These are phyloP conservation scores for Molorchus minor DNA, from an alignment of 2,888 invertebrate genomes.

Conservation along the genomic window DNA sequence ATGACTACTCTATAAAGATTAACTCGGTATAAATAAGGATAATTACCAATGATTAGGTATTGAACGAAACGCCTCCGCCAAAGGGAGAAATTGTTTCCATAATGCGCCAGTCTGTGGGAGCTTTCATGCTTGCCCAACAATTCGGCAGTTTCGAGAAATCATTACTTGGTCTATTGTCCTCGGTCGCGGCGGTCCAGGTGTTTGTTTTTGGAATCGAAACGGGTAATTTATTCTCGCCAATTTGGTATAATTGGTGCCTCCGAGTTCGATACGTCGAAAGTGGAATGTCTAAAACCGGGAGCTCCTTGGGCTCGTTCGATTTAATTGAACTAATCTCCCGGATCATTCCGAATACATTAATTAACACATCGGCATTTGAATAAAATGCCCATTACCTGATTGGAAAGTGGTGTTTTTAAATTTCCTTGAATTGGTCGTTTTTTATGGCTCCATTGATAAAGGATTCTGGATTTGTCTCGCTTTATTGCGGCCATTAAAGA, in stretches of 20 bases:
- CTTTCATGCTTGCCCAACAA: slow-evolving; percentile 9
- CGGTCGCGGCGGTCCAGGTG: slow-evolving; percentile 52
- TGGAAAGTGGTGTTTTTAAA: slow-evolving; percentile 57
- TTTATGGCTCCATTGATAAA: slow-evolving; percentile 49
- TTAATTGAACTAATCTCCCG: slow-evolving; percentile 61
- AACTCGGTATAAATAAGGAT: too few relatives aligned
- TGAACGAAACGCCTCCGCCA: too few relatives aligned
- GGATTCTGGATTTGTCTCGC: slow-evolving; percentile 44
- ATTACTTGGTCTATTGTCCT: slow-evolving; percentile 44
- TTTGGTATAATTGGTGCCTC: slow-evolving; percentile 60
- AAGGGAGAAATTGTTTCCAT: too few relatives aligned
- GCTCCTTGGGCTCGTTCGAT: slow-evolving; percentile 58
- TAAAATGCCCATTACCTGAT: slow-evolving; percentile 62
- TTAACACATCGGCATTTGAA: slow-evolving; percentile 63
- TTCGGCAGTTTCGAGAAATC: slow-evolving; percentile 33
- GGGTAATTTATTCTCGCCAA: slow-evolving; percentile 61
- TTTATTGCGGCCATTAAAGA: slow-evolving; percentile 43
- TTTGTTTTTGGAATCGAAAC: slow-evolving; percentile 54
- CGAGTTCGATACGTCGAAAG: slow-evolving; percentile 52
- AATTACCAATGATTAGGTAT: too few relatives aligned
- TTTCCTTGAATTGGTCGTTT: slow-evolving; percentile 47
- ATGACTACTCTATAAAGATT: too few relatives aligned
- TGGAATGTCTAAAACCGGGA: slow-evolving; percentile 62
- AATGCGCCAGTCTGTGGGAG: too few relatives aligned
- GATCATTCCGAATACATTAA: slow-evolving; percentile 60